Percentiles rank a stretch among this genome's conserved stretches.
Evolutionary conservation across 2,113 vertebrate genomes (phyloP).

Genomic region (Triplophysa tibetana): DNA sequence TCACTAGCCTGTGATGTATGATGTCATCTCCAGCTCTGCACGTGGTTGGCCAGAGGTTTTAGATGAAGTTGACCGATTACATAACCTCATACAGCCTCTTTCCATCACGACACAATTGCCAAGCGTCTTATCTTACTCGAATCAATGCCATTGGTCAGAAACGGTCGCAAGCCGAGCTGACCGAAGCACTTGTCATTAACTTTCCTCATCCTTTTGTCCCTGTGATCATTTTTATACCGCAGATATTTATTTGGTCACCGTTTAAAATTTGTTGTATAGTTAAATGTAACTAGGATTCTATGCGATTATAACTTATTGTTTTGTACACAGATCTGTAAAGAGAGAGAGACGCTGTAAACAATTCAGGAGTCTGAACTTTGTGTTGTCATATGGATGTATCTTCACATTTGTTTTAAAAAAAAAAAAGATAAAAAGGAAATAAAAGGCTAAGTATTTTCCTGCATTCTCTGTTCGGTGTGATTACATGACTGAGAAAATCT

Average conservation of each 20-base stretch:
- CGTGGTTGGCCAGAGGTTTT: slow-evolving; percentile 33
- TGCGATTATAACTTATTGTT: slow-evolving; percentile 98
- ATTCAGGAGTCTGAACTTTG: slow-evolving; percentile 88
- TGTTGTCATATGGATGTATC: slow-evolving; percentile 94
- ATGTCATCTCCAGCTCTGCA: slow-evolving; percentile 5
- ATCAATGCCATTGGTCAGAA: slow-evolving; percentile 5
- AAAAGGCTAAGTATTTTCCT: slow-evolving; percentile 91
- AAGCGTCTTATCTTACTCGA: neutral
- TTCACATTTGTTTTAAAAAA: slow-evolving; percentile 94
- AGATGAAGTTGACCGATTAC: neutral
- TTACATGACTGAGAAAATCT: neutral
- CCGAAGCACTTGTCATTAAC: neutral
- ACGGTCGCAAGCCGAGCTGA: too few species aligned
- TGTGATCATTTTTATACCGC: slow-evolving; percentile 69
- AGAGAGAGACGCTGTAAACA: slow-evolving; percentile 86
- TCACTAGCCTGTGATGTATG: slow-evolving; percentile 1
- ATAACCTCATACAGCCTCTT: neutral
- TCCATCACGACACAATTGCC: slow-evolving; percentile 12
- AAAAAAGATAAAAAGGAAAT: slow-evolving; percentile 72
- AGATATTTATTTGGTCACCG: slow-evolving; percentile 74
- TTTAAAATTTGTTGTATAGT: slow-evolving; percentile 81
- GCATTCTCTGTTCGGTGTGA: slow-evolving; percentile 66
- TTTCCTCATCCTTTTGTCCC: slow-evolving; percentile 47
- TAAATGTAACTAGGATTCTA: slow-evolving; percentile 88
- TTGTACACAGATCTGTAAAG: slow-evolving; percentile 97